A percentile compares a stretch with the other conserved stretches of the same genome.
Conservation (phyloP, 2,113 vertebrate genomes). For the Malurus cyaneus region DNA sequence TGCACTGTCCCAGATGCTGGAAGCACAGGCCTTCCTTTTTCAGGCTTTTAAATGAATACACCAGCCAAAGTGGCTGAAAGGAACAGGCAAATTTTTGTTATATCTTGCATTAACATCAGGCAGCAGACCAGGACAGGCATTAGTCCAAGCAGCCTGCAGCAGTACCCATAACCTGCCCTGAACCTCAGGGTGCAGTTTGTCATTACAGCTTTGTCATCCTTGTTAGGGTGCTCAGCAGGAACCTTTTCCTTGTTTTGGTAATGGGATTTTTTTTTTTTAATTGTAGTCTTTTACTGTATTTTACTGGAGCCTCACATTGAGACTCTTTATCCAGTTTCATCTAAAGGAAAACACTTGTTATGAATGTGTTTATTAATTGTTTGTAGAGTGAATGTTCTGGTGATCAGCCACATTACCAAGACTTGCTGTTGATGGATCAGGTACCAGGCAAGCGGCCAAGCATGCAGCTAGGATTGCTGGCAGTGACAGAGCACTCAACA, state of each 20-base stretch:
- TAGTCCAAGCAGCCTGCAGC: neutral
- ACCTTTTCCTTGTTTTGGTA: neutral
- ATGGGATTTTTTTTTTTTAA: neutral
- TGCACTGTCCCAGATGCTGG: too few relatives aligned
- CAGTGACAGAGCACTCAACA: neutral
- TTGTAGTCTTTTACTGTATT: neutral
- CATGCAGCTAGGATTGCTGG: neutral
- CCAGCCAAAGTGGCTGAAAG: fast-evolving
- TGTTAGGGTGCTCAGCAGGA: neutral
- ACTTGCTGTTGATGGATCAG: neutral
- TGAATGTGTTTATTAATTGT: neutral
- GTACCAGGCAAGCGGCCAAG: neutral
- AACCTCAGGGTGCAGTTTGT: neutral
- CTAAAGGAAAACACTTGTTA: neutral
- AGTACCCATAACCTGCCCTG: neutral
- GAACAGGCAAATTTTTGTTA: neutral
- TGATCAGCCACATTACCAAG: neutral
- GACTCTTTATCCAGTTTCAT: neutral
- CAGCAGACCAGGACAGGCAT: neutral
- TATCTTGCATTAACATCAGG: neutral
- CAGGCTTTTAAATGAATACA: neutral
- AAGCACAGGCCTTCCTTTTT: neutral
- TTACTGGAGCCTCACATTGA: neutral
- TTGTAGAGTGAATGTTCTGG: neutral
- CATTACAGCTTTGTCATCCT: neutral